Base-by-base conservation (phyloP, 2,888 invertebrate species). In the Neoaliturus tenellus region DNA sequence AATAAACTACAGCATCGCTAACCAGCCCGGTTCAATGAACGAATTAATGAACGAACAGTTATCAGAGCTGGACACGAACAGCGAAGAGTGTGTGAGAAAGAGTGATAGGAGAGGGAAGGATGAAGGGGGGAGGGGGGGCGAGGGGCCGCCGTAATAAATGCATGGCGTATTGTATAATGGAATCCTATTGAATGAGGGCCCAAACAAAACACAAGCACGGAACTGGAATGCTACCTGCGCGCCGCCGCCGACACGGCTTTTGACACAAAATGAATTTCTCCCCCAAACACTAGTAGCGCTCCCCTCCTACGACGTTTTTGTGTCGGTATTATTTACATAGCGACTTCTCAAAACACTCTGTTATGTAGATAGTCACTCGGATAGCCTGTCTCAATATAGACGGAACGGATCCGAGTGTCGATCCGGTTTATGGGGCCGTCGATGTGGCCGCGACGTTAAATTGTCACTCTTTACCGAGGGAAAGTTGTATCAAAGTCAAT, bases 231-330 rank as follows among this genome's bases (percentile, higher is more conserved):
- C 73, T 73, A 35, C 73, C 73, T 51, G 73, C 55, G 51, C n/a
- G n/a, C n/a, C n/a, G 35, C 31, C 44, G 14, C 33, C 69, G 73
- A 81, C 71, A 69, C 31, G 28, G 20, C 69, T 55, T 81, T 69
- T 81, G 81, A 81, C 62, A 69, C 69, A 81, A 69, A 81, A 81
- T 81, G 81, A 39, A 81, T 81, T 81, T 81, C 81, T 48, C 67
- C 81, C 80, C 81, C 75, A 75, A 75, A 75, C 75, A 75, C 75
- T 44, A 28, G 75, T 75, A 75, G 75, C 75, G 3, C 75, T 10
- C 6, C 44, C 75, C 75, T 69, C 48, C 48, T 75, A 48, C 28
- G 35, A 28, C 20, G 39, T 75, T 62, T 62, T 62, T 44, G 44
- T 41, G 75, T 48, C 48, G 28, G 44, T 75, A 48, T 75, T 75